Base-by-base conservation (phyloP, 2,797 vertebrate genomes). In the Eulemur mongoz region DNA sequence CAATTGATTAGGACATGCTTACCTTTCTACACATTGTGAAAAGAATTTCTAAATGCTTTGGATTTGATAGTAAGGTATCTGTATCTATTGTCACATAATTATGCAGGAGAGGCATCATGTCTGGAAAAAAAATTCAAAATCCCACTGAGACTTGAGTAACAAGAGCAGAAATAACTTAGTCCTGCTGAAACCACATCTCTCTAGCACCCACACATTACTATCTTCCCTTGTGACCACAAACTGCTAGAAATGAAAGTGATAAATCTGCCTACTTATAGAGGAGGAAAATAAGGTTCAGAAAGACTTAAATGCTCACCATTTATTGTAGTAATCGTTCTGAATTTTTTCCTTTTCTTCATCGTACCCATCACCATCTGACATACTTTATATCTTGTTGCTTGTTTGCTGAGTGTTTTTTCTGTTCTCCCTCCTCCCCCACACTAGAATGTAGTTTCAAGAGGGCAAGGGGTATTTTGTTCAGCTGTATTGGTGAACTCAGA, bases 21-120 rank as follows among this genome's bases (percentile, higher is more conserved):
- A 99, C 99, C 99, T 99, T 99, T 98, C 99, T 99, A 98, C 99
- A 99, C 99, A 99, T 99, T 88, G 98, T 99, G 97, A 99, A 99
- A 98, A 99, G 99, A 95, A 99, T 99, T 98, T 99, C 99, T 92
- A 99, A 98, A 98, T 99, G 99, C 94, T 99, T 99, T 32, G 99
- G 99, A 97, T 99, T 99, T 89, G 99, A 99, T 48, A 99, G 98
- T 79, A 99, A 99, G 97, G 99, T 99, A 97, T 99, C 99, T 0
- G 99, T 99, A 92, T 99, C 99, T 97, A 99, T 99, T 0, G 99
- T 99, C 97, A 99, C 99, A 38, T 99, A 99, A 98, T 99, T 99
- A 98, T 99, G 99, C 97, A 99, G 98, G 57, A 99, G 99, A 96
- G 99, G 99, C 99, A 99, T 99, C 99, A 99, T 99, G 98, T 99